Evolutionary conservation across 2,888 invertebrate genomes (phyloP).

Genomic region (Omphaloscelis lunosa): DNA sequence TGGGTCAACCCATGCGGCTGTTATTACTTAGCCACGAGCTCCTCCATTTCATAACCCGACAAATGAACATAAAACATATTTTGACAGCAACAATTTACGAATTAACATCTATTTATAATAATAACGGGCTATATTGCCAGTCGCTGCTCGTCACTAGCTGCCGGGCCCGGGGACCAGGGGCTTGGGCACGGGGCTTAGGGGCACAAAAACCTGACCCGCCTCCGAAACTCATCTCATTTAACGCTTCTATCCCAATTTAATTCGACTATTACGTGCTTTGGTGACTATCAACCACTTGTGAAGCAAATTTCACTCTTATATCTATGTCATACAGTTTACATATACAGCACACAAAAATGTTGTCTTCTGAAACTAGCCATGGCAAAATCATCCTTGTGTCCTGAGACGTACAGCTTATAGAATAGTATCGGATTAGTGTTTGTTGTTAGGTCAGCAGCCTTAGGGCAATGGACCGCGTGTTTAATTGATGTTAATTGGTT

Average conservation of each 20-base stretch:
- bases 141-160: constrained; percentile 54
- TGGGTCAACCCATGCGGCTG: too few species aligned
- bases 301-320: constrained; percentile 33
- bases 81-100: constrained; percentile 45
- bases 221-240: constrained; percentile 78
- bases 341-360: neutral
- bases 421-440: constrained; percentile 28
- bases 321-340: constrained; percentile 19
- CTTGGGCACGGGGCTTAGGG: constrained; percentile 12
- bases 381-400: constrained; percentile 26
- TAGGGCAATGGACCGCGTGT: constrained; percentile 63
- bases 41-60: constrained; percentile 10
- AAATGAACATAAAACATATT: constrained; percentile 42
- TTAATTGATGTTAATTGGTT: constrained; percentile 86
- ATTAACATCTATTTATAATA: constrained; percentile 52
- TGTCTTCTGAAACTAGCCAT: constrained; percentile 8
- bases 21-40: too few species aligned
- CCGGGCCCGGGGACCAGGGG: constrained; percentile 4
- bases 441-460: constrained; percentile 67
- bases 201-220: constrained; percentile 64
- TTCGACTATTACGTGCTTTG: constrained; percentile 78
- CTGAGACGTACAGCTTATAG: constrained; percentile 8
- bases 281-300: constrained; percentile 12
- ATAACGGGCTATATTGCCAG: constrained; percentile 37
- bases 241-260: constrained; percentile 79